These are phyloP conservation scores for Portevinia maculata DNA, from an alignment of 2,888 invertebrate genomes.

Conservation along the genomic window DNA sequence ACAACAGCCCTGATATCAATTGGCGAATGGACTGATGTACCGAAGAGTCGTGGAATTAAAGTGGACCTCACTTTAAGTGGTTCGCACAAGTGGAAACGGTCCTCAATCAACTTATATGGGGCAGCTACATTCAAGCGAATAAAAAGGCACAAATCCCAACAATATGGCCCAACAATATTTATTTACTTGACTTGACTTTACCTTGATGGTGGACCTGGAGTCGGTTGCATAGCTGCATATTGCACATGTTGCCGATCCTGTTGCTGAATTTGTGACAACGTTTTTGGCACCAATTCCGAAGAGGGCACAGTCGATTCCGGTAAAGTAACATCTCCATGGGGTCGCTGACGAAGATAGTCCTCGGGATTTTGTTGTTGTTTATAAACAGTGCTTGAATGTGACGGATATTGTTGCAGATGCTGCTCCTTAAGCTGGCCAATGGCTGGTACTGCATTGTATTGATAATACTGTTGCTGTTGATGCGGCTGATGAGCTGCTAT, in stretches of 20 bases:
- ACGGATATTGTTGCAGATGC: slow-evolving; percentile 38
- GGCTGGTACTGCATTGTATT: slow-evolving; percentile 44
- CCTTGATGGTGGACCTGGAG: slow-evolving; percentile 43
- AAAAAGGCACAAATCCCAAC: too few relatives aligned
- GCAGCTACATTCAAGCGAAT: too few relatives aligned
- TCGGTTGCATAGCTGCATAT: slow-evolving; percentile 41
- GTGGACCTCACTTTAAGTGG: too few relatives aligned
- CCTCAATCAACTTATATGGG: too few relatives aligned
- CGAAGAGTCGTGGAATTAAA: too few relatives aligned
- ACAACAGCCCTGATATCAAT: too few relatives aligned
- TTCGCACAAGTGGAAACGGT: too few relatives aligned
- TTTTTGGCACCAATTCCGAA: slow-evolving; percentile 50
- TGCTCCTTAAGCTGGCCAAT: slow-evolving; percentile 49
- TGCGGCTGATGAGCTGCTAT: slow-evolving; percentile 52
- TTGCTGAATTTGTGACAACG: slow-evolving; percentile 57
- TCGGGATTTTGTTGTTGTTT: slow-evolving; percentile 54
- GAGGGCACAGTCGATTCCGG: slow-evolving; percentile 37
- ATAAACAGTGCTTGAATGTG: slow-evolving; percentile 36
- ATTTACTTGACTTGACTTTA: slow-evolving; percentile 21
- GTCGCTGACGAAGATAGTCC: slow-evolving; percentile 58
- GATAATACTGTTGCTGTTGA: slow-evolving; percentile 38
- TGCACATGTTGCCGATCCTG: slow-evolving; percentile 60
- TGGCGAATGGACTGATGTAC: too few relatives aligned
- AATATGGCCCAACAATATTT: too few relatives aligned
- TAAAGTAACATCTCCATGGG: slow-evolving; percentile 55